phyloP scores from a whole-genome alignment of 1,140 invertebrate species.

The Lordiphosa collinella region DNA sequence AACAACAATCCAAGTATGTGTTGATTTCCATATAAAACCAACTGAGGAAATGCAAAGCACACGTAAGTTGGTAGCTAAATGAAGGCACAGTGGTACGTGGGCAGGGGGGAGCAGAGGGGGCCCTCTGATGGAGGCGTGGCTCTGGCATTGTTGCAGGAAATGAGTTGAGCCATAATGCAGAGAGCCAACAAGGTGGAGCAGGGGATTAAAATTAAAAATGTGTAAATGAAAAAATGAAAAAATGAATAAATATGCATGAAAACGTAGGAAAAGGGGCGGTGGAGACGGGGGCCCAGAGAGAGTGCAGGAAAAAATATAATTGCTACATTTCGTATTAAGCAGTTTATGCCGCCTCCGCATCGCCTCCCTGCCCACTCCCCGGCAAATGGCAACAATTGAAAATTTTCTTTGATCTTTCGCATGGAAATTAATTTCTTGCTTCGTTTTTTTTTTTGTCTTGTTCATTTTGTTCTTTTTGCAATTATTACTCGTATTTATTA shows the following conservation, averaged over 20 bases:
- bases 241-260: constrained; percentile 69
- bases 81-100: not conserved
- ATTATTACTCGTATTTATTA: constrained; percentile 1
- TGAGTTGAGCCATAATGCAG: constrained; percentile 44
- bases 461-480: not conserved
- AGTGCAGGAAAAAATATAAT: constrained; percentile 44
- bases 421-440: constrained; percentile 68
- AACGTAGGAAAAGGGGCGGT: not conserved
- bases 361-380: not conserved
- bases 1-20: constrained; percentile 53
- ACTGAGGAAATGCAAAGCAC: constrained; percentile 70
- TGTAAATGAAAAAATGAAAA: constrained; percentile 73
- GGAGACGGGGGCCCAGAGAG: not conserved
- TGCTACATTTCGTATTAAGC: constrained; percentile 73
- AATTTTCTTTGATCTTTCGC: constrained; percentile 71
- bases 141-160: constrained; percentile 55
- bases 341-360: constrained; percentile 18
- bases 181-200: not conserved
- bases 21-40: constrained; percentile 65
- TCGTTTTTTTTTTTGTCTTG: constrained; percentile 24
- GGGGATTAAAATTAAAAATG: constrained; percentile 71
- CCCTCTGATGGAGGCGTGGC: constrained; percentile 23
- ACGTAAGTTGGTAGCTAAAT: constrained; percentile 26
- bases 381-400: constrained; percentile 75
- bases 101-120: not conserved